These are phyloP conservation scores for Deilephila elpenor DNA, from an alignment of 2,888 invertebrate species.

Conservation along the genomic window DNA sequence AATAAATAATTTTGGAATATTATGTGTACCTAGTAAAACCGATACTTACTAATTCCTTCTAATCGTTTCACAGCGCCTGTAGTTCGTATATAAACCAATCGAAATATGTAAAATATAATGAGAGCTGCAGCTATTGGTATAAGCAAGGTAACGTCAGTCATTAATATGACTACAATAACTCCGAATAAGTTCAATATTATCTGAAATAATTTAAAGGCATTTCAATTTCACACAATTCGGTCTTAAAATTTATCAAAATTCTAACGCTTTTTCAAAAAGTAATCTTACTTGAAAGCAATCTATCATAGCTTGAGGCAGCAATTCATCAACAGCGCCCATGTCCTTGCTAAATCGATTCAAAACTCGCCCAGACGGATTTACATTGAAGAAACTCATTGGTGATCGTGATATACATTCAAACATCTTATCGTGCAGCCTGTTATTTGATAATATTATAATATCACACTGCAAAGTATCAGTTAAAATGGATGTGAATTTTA, in stretches of 20 bases:
- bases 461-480: background rate
- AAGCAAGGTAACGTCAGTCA: constrained; percentile 81
- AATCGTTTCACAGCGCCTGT: constrained; percentile 89
- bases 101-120: constrained; percentile 85
- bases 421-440: constrained; percentile 87
- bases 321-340: constrained; percentile 91
- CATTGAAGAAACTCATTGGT: constrained; percentile 89
- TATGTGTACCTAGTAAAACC: background rate
- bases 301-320: constrained; percentile 89
- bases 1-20: background rate
- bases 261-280: background rate
- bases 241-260: background rate
- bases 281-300: constrained; percentile 85
- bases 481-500: constrained; percentile 29
- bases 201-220: constrained; percentile 68
- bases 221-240: background rate
- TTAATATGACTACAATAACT: constrained; percentile 89
- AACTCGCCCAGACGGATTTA: constrained; percentile 92
- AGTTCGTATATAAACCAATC: constrained; percentile 87
- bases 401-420: constrained; percentile 84
- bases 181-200: constrained; percentile 91
- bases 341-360: constrained; percentile 93
- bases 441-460: constrained; percentile 22
- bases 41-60: constrained; percentile 86
- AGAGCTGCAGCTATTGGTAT: constrained; percentile 84